Percentiles rank a stretch among this genome's conserved stretches.
These are phyloP conservation scores for Trissolcus japonicus DNA, from an alignment of 2,888 invertebrate genomes.

Conservation along the genomic window DNA sequence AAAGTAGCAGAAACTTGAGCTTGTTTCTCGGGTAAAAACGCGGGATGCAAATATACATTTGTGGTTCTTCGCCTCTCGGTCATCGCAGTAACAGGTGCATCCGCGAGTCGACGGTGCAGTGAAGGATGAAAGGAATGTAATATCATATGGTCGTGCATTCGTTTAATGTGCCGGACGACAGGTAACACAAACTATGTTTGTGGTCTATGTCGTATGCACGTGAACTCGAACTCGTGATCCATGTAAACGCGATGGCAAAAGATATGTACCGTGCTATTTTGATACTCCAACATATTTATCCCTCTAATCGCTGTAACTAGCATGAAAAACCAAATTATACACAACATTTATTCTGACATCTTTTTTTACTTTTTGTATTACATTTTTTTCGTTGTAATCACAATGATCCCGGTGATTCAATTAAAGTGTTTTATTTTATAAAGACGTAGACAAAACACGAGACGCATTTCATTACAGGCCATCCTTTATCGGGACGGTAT, in stretches of 20 bases:
- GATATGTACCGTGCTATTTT: background rate
- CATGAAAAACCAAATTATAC: no score
- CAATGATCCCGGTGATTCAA: no score
- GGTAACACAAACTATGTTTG: conserved; percentile 63
- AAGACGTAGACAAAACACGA: no score
- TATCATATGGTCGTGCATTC: conserved; percentile 67
- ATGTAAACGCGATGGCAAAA: conserved; percentile 51
- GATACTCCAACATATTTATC: no score
- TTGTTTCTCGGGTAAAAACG: no score
- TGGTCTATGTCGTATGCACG: conserved; percentile 64
- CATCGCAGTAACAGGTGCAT: conserved; percentile 52
- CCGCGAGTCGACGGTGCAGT: conserved; percentile 35
- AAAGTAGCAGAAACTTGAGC: no score
- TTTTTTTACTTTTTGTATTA: no score
- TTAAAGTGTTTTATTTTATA: no score
- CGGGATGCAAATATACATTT: conserved; percentile 11
- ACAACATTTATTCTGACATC: no score
- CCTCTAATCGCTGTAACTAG: no score
- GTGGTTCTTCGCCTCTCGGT: conserved; percentile 21
- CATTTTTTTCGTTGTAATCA: no score
- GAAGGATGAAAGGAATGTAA: conserved; percentile 59
- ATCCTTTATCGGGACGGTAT: background rate
- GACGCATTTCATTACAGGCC: no score
- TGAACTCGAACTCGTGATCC: conserved; percentile 47
- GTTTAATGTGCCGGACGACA: conserved; percentile 64